Conservation (phyloP, 2,113 vertebrate genomes). For the Smithornis capensis region DNA sequence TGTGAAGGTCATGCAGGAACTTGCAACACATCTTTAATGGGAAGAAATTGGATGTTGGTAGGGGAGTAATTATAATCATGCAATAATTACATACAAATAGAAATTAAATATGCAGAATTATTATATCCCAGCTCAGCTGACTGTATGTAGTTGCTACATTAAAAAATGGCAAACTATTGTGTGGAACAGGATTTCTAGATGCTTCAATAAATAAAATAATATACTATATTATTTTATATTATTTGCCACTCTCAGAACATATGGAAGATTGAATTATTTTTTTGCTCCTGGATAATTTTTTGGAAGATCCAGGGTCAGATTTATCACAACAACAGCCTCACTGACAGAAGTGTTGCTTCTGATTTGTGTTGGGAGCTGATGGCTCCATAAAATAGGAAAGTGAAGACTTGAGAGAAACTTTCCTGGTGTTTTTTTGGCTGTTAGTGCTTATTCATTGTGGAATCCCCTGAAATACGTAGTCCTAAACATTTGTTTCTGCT, state of each 20-base stretch:
- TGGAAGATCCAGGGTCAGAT: not conserved
- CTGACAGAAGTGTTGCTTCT: not conserved
- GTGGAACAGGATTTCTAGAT: not conserved
- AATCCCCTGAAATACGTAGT: not conserved
- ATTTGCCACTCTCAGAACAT: not conserved
- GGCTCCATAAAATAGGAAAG: not conserved
- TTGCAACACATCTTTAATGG: rapidly evolving
- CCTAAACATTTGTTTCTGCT: not conserved
- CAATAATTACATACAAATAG: not conserved
- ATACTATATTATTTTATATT: too few species aligned
- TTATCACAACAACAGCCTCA: not conserved
- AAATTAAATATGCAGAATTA: not conserved
- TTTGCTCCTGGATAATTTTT: not conserved
- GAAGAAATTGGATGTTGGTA: not conserved
- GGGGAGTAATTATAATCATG: not conserved
- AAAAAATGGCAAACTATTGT: not conserved
- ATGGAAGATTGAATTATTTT: not conserved
- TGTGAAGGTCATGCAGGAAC: rapidly evolving
- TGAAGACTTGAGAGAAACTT: not conserved
- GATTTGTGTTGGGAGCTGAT: not conserved
- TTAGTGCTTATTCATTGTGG: not conserved
- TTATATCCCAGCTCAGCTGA: not conserved
- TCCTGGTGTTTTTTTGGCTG: not conserved
- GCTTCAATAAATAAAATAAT: not conserved
- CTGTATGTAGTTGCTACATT: not conserved